Conservation (phyloP, 2,113 vertebrate genomes). For the Chaetops frenatus region DNA sequence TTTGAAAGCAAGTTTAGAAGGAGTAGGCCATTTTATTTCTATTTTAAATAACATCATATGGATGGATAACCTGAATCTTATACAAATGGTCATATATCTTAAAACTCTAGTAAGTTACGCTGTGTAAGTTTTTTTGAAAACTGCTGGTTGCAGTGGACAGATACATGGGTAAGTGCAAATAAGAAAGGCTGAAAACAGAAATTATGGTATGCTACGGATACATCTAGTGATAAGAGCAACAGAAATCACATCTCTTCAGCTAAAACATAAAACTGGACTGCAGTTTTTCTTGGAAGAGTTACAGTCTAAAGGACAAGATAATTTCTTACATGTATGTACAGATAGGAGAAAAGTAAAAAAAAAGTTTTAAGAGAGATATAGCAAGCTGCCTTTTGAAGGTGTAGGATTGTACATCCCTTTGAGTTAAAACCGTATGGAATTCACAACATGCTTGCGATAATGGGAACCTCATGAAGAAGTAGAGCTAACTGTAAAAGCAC, state of each 20-base stretch:
- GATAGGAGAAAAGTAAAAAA: neutral
- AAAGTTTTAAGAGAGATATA: neutral
- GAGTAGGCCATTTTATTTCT: neutral
- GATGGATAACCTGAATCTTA: neutral
- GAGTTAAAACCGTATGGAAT: neutral
- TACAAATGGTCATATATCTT: neutral
- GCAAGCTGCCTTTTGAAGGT: neutral
- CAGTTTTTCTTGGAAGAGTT: neutral
- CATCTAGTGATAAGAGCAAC: neutral
- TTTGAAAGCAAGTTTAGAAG: neutral
- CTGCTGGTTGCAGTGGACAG: neutral
- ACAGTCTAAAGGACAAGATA: neutral
- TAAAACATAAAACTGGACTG: neutral
- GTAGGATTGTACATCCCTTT: neutral
- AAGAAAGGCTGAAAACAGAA: neutral
- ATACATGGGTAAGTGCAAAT: neutral
- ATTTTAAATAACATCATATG: neutral
- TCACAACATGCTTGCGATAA: accelerated
- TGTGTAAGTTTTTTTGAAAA: neutral
- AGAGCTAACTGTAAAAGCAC: neutral
- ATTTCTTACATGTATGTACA: neutral
- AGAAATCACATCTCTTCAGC: neutral
- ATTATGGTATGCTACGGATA: accelerated
- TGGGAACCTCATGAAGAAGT: neutral
- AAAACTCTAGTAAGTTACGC: neutral